Conservation (phyloP, 2,888 invertebrate genomes). For the Macrophya annulata region DNA sequence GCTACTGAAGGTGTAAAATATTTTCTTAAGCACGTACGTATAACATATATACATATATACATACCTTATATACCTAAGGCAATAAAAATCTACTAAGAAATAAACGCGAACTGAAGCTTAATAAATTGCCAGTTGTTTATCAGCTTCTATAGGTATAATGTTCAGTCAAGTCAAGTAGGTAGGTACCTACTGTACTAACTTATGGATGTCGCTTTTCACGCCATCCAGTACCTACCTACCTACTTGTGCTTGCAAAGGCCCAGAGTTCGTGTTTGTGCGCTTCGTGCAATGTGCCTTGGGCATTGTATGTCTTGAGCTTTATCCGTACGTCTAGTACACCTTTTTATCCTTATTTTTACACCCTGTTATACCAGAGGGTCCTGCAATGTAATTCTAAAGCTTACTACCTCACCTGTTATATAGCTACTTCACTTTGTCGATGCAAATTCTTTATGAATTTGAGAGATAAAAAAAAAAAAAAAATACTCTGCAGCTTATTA, state of each 20-base stretch:
- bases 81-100: neutral
- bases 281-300: neutral
- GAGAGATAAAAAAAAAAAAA: neutral
- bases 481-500: neutral
- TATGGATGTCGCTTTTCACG: slow-evolving; percentile 41
- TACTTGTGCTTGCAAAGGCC: neutral
- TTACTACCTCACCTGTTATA: neutral
- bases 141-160: neutral
- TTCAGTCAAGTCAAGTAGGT: slow-evolving; percentile 28
- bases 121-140: slow-evolving; percentile 1
- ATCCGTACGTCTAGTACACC: neutral
- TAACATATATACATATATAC: neutral
- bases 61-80: too few species aligned
- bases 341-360: neutral
- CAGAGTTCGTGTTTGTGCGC: neutral
- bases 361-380: slow-evolving; percentile 13
- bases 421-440: neutral
- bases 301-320: slow-evolving; percentile 26
- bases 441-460: neutral
- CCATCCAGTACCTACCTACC: neutral
- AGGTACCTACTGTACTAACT: neutral
- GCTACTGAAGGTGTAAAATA: too few species aligned
- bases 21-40: neutral
- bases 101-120: neutral
- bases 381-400: neutral